Percentiles rank a stretch among this genome's conserved stretches.
phyloP scores from a whole-genome alignment of 2,113 vertebrate genomes.

The Solea senegalensis region DNA sequence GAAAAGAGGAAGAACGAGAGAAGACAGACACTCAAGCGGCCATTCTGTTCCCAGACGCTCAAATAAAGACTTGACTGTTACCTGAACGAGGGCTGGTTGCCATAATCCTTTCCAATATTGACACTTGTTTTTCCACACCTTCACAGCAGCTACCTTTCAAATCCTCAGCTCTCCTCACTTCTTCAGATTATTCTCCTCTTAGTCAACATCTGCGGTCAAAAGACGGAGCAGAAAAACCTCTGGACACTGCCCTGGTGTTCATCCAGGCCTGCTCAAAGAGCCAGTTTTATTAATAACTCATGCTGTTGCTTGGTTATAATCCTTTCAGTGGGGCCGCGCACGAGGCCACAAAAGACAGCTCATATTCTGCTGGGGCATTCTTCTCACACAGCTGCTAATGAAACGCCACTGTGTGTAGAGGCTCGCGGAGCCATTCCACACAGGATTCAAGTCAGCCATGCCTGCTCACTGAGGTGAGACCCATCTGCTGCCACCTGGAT shows the following conservation, averaged over 20 bases:
- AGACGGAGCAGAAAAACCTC: not conserved
- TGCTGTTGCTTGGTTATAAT: slow-evolving; percentile 29
- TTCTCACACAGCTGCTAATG: slow-evolving; percentile 62
- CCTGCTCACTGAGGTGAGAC: slow-evolving; percentile 33
- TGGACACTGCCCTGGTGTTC: not conserved
- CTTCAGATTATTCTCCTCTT: not conserved
- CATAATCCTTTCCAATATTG: slow-evolving; percentile 23
- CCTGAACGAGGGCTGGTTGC: slow-evolving; percentile 25
- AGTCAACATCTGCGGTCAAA: slow-evolving; percentile 1
- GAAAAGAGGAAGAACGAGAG: not conserved
- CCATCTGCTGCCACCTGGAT: slow-evolving; percentile 8
- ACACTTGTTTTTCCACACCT: slow-evolving; percentile 11
- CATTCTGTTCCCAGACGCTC: slow-evolving; percentile 1
- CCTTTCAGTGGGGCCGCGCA: slow-evolving; percentile 8
- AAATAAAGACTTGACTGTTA: slow-evolving; percentile 11
- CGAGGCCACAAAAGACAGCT: slow-evolving; percentile 15
- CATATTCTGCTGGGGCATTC: slow-evolving; percentile 33
- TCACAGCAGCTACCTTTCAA: slow-evolving; percentile 6
- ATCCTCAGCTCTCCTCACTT: not conserved
- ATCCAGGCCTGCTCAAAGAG: not conserved
- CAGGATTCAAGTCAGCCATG: slow-evolving; percentile 4
- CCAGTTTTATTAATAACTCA: slow-evolving; percentile 27
- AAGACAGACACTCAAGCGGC: not conserved
- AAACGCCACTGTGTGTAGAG: slow-evolving; percentile 39
- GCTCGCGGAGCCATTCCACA: slow-evolving; percentile 14